Conservation (phyloP, 2,797 vertebrate genomes). For the Acanthis flammea region DNA sequence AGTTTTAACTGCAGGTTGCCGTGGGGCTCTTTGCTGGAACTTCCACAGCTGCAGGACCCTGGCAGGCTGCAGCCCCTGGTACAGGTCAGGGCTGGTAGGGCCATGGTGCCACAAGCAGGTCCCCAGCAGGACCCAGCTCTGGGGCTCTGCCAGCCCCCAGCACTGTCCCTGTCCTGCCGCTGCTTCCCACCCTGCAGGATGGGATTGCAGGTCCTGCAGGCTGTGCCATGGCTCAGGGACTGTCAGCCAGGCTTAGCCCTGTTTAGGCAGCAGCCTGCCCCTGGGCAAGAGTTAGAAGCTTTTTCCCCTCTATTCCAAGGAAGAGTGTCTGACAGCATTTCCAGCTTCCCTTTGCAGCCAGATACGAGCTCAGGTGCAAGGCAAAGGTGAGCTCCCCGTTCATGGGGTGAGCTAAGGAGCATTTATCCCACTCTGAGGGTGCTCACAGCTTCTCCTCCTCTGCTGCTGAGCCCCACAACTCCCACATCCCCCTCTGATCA, state of each 20-base stretch:
- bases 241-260: not conserved
- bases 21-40: not conserved
- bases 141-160: rapidly evolving
- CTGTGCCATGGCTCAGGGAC: not conserved
- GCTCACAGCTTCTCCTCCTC: not conserved
- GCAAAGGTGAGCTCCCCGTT: rapidly evolving
- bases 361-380: rapidly evolving
- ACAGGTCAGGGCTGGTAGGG: not conserved
- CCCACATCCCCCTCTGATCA: not conserved
- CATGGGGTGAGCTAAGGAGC: not conserved
- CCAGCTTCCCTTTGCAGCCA: not conserved
- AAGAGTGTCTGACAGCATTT: not conserved
- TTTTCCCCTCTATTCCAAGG: not conserved
- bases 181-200: not conserved
- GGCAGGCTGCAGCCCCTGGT: not conserved
- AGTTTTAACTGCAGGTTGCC: not conserved
- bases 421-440: not conserved
- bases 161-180: not conserved
- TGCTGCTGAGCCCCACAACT: rapidly evolving
- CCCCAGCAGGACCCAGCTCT: not conserved
- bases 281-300: not conserved
- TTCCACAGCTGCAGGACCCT: rapidly evolving
- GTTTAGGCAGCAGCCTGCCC: not conserved
- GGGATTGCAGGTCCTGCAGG: not conserved
- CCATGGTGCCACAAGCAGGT: rapidly evolving